Percentiles rank a stretch among this genome's conserved stretches.
phyloP scores from a whole-genome alignment of 1,140 invertebrate species.

The Leptestheria dahalacensis region DNA sequence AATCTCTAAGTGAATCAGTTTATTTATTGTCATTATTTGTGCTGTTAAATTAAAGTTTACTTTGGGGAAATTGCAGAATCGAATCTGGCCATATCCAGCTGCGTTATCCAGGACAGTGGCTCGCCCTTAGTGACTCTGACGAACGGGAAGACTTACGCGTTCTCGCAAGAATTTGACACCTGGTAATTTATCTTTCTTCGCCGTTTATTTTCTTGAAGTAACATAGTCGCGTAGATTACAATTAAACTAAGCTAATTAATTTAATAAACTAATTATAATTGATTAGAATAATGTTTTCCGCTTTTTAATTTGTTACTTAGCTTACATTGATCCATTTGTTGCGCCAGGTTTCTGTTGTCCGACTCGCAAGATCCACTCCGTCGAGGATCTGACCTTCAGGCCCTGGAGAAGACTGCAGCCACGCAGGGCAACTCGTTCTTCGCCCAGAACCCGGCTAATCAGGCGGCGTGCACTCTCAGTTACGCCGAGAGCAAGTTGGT shows the following conservation, averaged over 20 bases:
- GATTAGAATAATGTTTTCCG: no score
- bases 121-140: neutral
- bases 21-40: no score
- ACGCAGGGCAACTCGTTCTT: neutral
- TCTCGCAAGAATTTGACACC: constrained; percentile 40
- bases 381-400: constrained; percentile 1
- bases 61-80: no score
- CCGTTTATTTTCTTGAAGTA: no score
- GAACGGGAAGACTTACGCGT: constrained; percentile 38
- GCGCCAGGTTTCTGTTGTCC: constrained; percentile 13
- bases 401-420: neutral
- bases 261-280: no score
- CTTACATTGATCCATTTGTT: neutral
- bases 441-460: constrained; percentile 4
- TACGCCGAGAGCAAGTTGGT: constrained; percentile 63
- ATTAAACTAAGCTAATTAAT: no score
- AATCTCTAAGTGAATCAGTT: no score
- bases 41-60: no score
- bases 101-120: neutral
- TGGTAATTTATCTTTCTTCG: constrained; percentile 41
- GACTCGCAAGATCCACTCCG: constrained; percentile 7
- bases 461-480: constrained; percentile 38
- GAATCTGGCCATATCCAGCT: neutral
- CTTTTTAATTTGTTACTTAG: neutral
- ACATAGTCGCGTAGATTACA: no score